These are phyloP conservation scores for Vanessa atalanta DNA, from an alignment of 1,140 invertebrate genomes.

Conservation along the genomic window DNA sequence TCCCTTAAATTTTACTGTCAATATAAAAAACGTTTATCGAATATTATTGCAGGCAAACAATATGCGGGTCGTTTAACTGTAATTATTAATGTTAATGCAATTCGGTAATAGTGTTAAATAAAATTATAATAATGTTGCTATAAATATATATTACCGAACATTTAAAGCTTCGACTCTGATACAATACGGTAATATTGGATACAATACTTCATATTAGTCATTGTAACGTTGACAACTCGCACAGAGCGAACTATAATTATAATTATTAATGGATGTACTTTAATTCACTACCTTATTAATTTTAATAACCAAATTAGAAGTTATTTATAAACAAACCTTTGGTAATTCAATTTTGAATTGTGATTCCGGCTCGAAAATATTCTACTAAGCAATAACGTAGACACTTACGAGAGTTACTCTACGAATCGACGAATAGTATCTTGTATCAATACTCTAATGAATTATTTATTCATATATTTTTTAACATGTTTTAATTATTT, in stretches of 20 bases:
- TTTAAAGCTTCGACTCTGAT: conserved; percentile 6
- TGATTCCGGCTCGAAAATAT: too few species aligned
- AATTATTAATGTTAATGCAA: conserved; percentile 8
- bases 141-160: conserved; percentile 10
- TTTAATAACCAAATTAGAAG: background rate
- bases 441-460: too few species aligned
- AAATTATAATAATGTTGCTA: conserved; percentile 1
- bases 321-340: background rate
- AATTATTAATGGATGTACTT: background rate
- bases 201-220: background rate
- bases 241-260: background rate
- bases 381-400: too few species aligned
- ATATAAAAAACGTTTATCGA: background rate
- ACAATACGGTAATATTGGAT: background rate
- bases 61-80: conserved; percentile 4
- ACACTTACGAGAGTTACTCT: too few species aligned
- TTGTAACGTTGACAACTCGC: background rate
- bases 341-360: too few species aligned
- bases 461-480: too few species aligned
- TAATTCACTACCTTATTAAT: background rate
- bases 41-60: background rate
- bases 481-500: too few species aligned
- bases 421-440: too few species aligned
- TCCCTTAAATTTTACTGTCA: background rate
- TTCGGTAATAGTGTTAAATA: background rate